Conservation (phyloP, 2,888 invertebrate genomes). For the Amphipyra tragopoginis region DNA sequence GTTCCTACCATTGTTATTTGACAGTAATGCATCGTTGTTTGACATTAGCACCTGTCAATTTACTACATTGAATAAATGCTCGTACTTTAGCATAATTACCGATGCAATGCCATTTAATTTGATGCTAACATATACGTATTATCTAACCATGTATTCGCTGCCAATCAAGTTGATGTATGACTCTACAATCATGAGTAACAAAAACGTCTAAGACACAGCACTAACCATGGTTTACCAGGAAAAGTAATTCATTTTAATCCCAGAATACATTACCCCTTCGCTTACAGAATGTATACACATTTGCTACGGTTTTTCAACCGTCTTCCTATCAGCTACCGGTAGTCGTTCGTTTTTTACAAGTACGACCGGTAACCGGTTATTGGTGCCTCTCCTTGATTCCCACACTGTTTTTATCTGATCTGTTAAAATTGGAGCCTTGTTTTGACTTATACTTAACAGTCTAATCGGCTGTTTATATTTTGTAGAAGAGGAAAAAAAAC, state of each 20-base stretch:
- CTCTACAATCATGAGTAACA: slow-evolving; percentile 31
- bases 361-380: slow-evolving; percentile 47
- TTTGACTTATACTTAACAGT: slow-evolving; percentile 32
- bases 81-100: too few species aligned
- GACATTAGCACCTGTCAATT: too few species aligned
- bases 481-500: neutral
- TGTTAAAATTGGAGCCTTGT: slow-evolving; percentile 51
- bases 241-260: slow-evolving; percentile 56
- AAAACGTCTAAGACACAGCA: slow-evolving; percentile 13
- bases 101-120: too few species aligned
- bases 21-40: too few species aligned
- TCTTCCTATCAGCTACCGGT: slow-evolving; percentile 48
- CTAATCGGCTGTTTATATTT: slow-evolving; percentile 15
- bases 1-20: too few species aligned
- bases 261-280: slow-evolving; percentile 51
- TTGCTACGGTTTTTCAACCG: slow-evolving; percentile 55
- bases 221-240: slow-evolving; percentile 26
- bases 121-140: too few species aligned
- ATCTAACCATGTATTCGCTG: neutral
- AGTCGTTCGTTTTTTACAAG: slow-evolving; percentile 50
- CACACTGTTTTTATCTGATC: slow-evolving; percentile 60
- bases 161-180: slow-evolving; percentile 10
- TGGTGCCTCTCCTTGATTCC: slow-evolving; percentile 44
- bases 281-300: slow-evolving; percentile 43
- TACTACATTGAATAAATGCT: too few species aligned